phyloP scores from a whole-genome alignment of 2,113 vertebrate genomes.

The Rhadina sibilatrix region DNA sequence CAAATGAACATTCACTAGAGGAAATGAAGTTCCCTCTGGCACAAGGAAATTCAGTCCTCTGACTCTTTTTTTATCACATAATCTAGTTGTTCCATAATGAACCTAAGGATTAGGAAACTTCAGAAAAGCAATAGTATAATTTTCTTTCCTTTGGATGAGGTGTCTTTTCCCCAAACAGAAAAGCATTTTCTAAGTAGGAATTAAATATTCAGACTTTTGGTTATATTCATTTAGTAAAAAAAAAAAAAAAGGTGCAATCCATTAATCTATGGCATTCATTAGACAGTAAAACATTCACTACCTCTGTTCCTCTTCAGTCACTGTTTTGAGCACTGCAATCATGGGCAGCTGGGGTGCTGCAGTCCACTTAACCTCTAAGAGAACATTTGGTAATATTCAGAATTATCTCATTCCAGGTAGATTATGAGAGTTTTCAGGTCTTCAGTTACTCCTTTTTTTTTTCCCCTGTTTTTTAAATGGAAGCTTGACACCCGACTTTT shows the following conservation, averaged over 20 bases:
- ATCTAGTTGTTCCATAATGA: not conserved
- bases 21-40: not conserved
- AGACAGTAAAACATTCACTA: not conserved
- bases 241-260: not conserved
- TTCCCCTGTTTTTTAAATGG: not conserved
- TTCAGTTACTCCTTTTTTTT: fast-evolving
- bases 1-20: not conserved
- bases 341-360: not conserved
- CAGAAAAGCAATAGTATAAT: not conserved
- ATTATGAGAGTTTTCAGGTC: not conserved
- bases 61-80: not conserved
- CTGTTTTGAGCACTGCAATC: not conserved
- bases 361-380: not conserved
- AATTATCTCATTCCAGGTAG: not conserved
- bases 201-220: not conserved
- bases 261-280: not conserved
- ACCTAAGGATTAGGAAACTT: not conserved
- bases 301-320: not conserved
- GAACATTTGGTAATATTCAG: not conserved
- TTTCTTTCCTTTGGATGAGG: not conserved
- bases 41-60: not conserved
- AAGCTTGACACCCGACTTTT: not conserved
- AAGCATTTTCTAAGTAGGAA: not conserved
- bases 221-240: not conserved
- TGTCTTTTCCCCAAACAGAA: not conserved